Evolutionary conservation across 2,888 invertebrate genomes (phyloP), one percentile per base, ranked within the genome.

Genomic region (Hypolimnas misippus): DNA sequence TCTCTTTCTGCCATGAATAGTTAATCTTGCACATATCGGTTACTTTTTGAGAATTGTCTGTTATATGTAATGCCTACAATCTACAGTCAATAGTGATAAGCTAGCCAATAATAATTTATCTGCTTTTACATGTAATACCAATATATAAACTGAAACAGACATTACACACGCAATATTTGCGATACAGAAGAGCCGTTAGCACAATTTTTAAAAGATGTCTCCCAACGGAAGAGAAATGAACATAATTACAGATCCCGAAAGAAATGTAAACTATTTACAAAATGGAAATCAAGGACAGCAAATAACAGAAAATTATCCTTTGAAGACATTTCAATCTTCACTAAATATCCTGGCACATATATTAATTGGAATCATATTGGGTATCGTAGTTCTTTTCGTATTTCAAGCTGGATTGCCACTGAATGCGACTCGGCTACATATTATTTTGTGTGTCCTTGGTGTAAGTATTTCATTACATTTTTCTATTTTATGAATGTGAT

Each of bases 381-480:
- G 82, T 17, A 65, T 80, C 3, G 57, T 65, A 2, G 10, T 86
- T 0, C 25, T 82, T 7, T 88, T 74, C 56, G 72, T 82, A 1
- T 77, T 86, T 6, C 76, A 78, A 60, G 64, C 62, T 67, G 83
- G 82, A 21, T n/a, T 76, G 6, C 84, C 86, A 0, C 19, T 84
- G 5, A 71, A 72, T 54, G 65, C 78, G 0, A 86, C 83, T 5
- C 66, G 71, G 19, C 61, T 77, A 46, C 89, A 90, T 64, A 77
- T 89, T 25, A 63, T 84, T 3, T 68, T 89, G 50, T 89, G 89
- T 71, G 86, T 88, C 12, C 62, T 85, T 56, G 90, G 91, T 76
- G 91, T 91, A 70, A 87, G 90, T 83, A 53, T 49, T 40, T 21
- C 1, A 3, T 40, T 16, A 6, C 33, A 10, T 16, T 42, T 21